Evolutionary conservation across 2,797 vertebrate genomes (phyloP), one percentile per base, ranked within the genome.

Genomic region (Triplophysa bombifrons): DNA sequence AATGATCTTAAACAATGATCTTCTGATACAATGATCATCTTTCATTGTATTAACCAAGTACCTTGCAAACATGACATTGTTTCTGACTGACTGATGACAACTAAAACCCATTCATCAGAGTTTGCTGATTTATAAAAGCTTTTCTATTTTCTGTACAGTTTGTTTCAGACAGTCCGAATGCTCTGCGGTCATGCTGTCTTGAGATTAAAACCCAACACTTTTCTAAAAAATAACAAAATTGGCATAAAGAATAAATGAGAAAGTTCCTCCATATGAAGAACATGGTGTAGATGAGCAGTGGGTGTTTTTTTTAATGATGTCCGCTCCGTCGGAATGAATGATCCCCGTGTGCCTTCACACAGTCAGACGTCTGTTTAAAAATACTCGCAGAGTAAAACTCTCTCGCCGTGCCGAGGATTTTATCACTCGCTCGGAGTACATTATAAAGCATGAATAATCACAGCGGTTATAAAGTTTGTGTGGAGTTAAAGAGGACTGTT

Each of bases 251-350:
- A 16, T 8, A 14, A 72, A 76, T 80, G 20, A 76, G 76, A 51
- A 74, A 61, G 77, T 56, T 77, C 77, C 73, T 50, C 81, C 74
- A 69, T 84, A 76, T 84, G 75, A 55, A 70, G 38, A 68, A 67
- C 46, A 38, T 19, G 56, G 60, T n/a, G 19, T 3, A 34, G 27
- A n/a, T 61, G 67, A 70, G 67, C 44, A 61, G 76, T 70, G 56
- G 67, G 76, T 78, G 66, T 78, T 78, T 78, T 76, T 76, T 77
- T 51, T 71, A 71, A 78, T 78, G 67, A 78, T 78, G 76, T 51
- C 67, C 22, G 30, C 61, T 78, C 63, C 71, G 67, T 71, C 67
- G 50, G 56, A n/a, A 51, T 78, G 46, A 78, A 71, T 71, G 67
- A 78, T 78, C 76, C 25, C 76, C 20, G 56, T 63, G 66, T 71